These are phyloP conservation scores for Smutsia temminckii DNA, from an alignment of 2,797 vertebrate genomes.

Conservation along the genomic window DNA sequence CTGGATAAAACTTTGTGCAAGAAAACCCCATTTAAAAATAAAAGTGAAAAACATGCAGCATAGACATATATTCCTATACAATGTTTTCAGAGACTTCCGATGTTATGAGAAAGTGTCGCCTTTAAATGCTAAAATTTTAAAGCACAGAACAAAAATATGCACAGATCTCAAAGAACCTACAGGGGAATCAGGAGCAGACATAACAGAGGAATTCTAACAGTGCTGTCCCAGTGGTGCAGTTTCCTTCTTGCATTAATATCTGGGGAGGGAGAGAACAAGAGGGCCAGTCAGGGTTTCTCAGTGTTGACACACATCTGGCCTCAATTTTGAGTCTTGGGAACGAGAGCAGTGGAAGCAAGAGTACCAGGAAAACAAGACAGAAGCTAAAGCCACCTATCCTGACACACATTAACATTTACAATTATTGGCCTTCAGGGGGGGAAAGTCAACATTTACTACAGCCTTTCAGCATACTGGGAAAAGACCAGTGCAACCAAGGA, in stretches of 20 bases:
- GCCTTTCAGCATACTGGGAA: slow-evolving; percentile 47
- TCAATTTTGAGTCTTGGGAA: slow-evolving; percentile 66
- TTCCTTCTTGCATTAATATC: slow-evolving; percentile 11
- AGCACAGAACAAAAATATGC: neutral
- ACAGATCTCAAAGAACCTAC: neutral
- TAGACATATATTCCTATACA: neutral
- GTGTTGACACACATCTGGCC: slow-evolving; percentile 69
- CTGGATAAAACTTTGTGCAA: neutral
- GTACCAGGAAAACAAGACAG: slow-evolving; percentile 43
- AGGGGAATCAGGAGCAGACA: neutral
- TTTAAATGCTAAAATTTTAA: neutral
- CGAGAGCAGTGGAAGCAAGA: slow-evolving; percentile 22
- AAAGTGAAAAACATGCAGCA: neutral
- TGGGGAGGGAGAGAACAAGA: slow-evolving; percentile 45
- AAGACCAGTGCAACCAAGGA: slow-evolving; percentile 7
- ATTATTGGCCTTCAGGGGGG: neutral
- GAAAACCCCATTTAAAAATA: slow-evolving; percentile 1
- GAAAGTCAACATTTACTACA: slow-evolving; percentile 38
- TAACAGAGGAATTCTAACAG: neutral
- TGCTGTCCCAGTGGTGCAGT: neutral
- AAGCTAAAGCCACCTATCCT: slow-evolving; percentile 45
- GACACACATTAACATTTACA: slow-evolving; percentile 58
- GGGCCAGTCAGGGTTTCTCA: slow-evolving; percentile 31
- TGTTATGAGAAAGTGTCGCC: neutral
- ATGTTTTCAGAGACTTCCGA: neutral